Conservation (phyloP, 1,140 invertebrate species). For the Sycobia sp. region DNA sequence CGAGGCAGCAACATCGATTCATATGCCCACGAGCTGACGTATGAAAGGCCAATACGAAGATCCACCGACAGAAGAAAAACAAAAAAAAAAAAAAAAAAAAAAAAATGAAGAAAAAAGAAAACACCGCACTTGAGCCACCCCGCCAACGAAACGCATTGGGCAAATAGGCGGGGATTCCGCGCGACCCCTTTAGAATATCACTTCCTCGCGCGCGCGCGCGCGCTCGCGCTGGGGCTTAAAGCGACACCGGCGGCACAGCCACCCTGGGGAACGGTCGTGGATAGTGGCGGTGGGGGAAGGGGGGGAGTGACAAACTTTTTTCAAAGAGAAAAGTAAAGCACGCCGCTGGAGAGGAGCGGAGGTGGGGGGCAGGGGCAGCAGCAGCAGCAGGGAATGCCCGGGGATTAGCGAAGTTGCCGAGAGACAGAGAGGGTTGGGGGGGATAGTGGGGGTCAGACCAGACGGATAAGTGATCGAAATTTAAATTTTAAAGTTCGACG, state of each 20-base stretch:
- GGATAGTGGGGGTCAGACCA: not conserved
- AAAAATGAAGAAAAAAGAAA: no score
- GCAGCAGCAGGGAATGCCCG: not conserved
- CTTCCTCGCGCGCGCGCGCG: not conserved
- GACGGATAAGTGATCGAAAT: constrained; percentile 31
- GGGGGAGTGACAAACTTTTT: constrained; percentile 25
- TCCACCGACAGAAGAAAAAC: no score
- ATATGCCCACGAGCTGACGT: constrained; percentile 3
- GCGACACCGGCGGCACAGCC: not conserved
- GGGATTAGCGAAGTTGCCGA: constrained; percentile 13
- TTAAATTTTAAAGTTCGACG: constrained; percentile 31
- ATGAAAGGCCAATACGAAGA: no score
- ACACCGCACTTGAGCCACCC: not conserved
- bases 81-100: no score
- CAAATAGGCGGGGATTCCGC: no score
- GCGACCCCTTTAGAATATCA: constrained; percentile 3
- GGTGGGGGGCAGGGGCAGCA: not conserved
- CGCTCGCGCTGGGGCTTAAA: not conserved
- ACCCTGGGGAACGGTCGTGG: constrained; percentile 3
- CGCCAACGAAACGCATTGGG: no score
- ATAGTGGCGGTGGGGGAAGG: no score
- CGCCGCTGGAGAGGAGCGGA: no score
- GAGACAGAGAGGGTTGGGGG: not conserved
- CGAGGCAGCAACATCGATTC: no score
- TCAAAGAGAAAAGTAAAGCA: constrained; percentile 28